Evolutionary conservation across 30 jellyfish, hydroid and myxozoan genomes (phyloP).

Genomic region (Rhopilema esculentum): DNA sequence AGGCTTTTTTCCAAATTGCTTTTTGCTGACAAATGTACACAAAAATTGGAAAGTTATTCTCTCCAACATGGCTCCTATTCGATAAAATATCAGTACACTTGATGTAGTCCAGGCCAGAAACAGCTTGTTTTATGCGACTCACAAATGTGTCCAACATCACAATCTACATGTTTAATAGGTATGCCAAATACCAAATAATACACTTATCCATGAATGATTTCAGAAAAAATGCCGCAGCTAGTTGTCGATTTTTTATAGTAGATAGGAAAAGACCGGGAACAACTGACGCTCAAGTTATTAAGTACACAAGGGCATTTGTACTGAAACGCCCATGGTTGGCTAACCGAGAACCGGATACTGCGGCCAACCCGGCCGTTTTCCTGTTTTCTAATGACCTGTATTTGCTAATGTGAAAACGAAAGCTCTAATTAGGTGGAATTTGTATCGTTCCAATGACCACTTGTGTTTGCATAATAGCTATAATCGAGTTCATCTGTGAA

Average conservation of each 20-base stretch:
- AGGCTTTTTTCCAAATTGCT: constrained; percentile 20
- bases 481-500: too few species aligned
- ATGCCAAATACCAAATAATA: too few species aligned
- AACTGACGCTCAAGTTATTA: too few species aligned
- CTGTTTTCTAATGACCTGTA: too few species aligned
- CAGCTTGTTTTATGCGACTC: neutral
- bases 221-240: neutral
- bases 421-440: too few species aligned
- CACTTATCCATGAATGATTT: neutral
- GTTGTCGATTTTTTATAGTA: too few species aligned
- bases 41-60: neutral
- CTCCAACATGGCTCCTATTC: neutral
- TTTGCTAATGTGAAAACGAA: too few species aligned
- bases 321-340: neutral
- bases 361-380: too few species aligned
- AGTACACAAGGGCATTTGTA: neutral
- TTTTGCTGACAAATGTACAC: constrained; percentile 44
- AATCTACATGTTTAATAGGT: neutral
- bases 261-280: too few species aligned
- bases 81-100: constrained; percentile 15
- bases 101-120: neutral
- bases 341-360: neutral
- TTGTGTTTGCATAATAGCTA: too few species aligned
- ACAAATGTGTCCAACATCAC: neutral
- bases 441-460: too few species aligned